Evolutionary conservation across 2,888 invertebrate species (phyloP), one percentile per base, ranked within the genome.

Genomic region (Muscina levida): DNA sequence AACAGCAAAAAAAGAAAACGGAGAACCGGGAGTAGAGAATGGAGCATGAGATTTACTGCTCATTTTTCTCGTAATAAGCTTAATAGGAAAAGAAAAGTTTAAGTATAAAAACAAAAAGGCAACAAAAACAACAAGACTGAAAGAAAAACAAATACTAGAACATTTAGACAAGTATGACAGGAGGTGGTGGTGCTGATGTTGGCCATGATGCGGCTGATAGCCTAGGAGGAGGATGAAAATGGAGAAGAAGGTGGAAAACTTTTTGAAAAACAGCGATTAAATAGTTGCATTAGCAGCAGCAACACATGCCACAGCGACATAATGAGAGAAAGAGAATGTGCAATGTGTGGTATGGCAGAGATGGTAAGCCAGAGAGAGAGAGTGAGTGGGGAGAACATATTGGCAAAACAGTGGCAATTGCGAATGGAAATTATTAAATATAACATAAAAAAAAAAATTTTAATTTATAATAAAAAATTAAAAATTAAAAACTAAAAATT

Each of bases 51-150:
- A 53, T 53, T 53, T 53, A 24, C 24, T 53, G 53, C 53, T 53
- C 53, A 53, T 53, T 53, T 53, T 53, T 24, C 24, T 13, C 53
- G 22, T 53, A 53, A 53, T 53, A 22, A 53, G 53, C 53, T 53
- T 53, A 53, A 53, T 53, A 53, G 53, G 53, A 24, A 53, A 53
- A 53, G 53, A 53, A 53, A 53, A 59, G 39, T 59, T 59, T 37
- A 37, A 37, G 19, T 39, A 59, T 19, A 37, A 31, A 17, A 15
- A 17, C 19, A n/a, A 1, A 37, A 39, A 37, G 15, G 10, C 3
- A 31, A 19, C 19, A 19, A 6, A 17, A 59, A 59, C 15, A 31
- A 56, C 3, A 19, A 51, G 19, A 51, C 15, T 3, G 22, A 56
- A 26, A 26, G 31, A n/a, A n/a, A n/a, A n/a, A n/a, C n/a, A n/a